Conservation (phyloP, 35 echinoderm and acorn worm species). For the Ophioderma brevispina region DNA sequence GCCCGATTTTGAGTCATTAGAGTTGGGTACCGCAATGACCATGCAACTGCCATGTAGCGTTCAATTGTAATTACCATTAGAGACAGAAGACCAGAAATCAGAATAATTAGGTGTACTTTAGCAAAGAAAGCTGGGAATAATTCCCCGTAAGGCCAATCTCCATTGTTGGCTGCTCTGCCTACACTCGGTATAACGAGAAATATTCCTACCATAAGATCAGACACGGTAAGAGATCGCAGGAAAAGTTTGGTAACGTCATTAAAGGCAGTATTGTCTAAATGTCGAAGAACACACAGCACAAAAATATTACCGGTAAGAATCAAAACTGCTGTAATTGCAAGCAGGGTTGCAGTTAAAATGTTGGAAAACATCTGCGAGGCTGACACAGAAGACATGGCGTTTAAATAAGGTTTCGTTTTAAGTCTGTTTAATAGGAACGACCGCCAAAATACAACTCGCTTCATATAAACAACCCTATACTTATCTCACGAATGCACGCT, state of each 20-base stretch:
- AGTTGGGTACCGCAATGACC: background rate
- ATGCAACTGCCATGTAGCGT: background rate
- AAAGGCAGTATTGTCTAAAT: background rate
- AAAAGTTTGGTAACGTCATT: conserved; percentile 21
- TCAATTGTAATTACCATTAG: conserved; percentile 11
- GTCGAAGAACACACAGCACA: background rate
- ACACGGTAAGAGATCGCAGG: background rate
- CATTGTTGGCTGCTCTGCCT: background rate
- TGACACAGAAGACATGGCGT: no score
- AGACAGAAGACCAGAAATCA: background rate
- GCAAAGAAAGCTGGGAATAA: background rate
- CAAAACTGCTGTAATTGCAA: background rate
- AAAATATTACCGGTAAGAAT: background rate
- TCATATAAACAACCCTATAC: no score
- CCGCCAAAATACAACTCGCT: no score
- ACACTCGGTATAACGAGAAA: background rate
- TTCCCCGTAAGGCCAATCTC: background rate
- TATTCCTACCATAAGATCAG: conserved; percentile 18
- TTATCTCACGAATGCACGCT: no score
- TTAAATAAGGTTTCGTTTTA: no score
- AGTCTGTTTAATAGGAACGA: no score
- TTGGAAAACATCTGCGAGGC: background rate
- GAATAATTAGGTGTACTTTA: background rate
- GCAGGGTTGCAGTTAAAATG: background rate
- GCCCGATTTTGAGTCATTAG: conserved; percentile 17